A percentile compares a stretch with the other conserved stretches of the same genome.
Conservation (phyloP, 2,888 invertebrate genomes). For the Galeruca laticollis region DNA sequence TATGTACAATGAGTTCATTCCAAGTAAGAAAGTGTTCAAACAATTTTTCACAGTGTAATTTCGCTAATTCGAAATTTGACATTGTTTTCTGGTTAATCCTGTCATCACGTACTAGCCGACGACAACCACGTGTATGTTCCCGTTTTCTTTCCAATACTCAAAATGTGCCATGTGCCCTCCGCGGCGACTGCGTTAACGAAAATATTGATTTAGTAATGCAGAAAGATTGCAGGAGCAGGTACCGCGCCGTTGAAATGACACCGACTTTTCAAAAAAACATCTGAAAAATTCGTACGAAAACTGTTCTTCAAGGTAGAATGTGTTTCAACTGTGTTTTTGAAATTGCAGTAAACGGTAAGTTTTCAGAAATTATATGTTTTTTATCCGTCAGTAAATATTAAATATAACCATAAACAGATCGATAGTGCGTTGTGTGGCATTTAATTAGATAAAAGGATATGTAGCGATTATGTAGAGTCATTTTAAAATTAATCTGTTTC, state of each 20-base stretch:
- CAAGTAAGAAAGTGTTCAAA: neutral
- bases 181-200: slow-evolving; percentile 41
- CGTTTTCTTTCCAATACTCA: slow-evolving; percentile 24
- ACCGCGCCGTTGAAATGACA: slow-evolving; percentile 37
- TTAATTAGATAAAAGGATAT: neutral
- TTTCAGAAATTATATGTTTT: neutral
- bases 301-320: slow-evolving; percentile 12
- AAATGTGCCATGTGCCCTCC: slow-evolving; percentile 34
- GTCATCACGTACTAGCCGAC: neutral
- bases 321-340: slow-evolving; percentile 21
- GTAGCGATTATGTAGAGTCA: neutral
- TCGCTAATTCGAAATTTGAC: neutral
- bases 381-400: neutral
- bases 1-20: too few species aligned
- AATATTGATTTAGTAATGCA: slow-evolving; percentile 50
- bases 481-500: neutral
- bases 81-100: neutral
- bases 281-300: slow-evolving; percentile 24
- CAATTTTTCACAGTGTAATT: neutral
- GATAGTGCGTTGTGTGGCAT: slow-evolving; percentile 21
- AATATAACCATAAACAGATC: slow-evolving; percentile 19
- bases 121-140: slow-evolving; percentile 8
- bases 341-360: slow-evolving; percentile 23
- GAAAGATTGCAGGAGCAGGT: slow-evolving; percentile 48
- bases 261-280: slow-evolving; percentile 25